Conservation (phyloP, 1,140 invertebrate species). For the Papilio dardanus region DNA sequence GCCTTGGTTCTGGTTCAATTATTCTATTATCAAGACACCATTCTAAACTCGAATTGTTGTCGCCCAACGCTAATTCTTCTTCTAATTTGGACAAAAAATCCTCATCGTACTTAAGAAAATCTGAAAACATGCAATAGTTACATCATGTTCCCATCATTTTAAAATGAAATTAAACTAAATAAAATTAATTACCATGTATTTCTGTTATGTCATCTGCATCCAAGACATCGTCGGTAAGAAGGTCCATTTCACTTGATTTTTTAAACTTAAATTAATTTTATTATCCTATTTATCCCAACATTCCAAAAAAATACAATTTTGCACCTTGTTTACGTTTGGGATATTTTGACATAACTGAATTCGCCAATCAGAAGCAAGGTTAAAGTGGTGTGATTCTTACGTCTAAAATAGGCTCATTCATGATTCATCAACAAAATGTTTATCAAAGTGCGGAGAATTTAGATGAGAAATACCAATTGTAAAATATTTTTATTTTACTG, state of each 20-base stretch:
- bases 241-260: conserved; percentile 56
- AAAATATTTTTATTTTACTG: neutral
- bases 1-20: conserved; percentile 53
- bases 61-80: conserved; percentile 65
- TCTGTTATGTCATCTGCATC: conserved; percentile 74
- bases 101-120: conserved; percentile 76
- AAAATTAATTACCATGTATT: conserved; percentile 64
- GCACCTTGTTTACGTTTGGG: conserved; percentile 67
- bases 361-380: conserved; percentile 61
- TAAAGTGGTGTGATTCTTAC: conserved; percentile 71
- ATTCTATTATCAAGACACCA: conserved; percentile 62
- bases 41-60: conserved; percentile 56
- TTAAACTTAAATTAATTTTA: conserved; percentile 6
- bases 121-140: conserved; percentile 53
- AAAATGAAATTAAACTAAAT: conserved; percentile 8
- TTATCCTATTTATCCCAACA: neutral
- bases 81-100: conserved; percentile 78
- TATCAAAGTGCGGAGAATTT: neutral
- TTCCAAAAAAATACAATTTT: conserved; percentile 36
- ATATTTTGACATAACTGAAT: conserved; percentile 66
- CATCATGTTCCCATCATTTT: conserved; percentile 19
- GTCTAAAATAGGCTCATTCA: conserved; percentile 47
- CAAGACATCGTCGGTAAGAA: conserved; percentile 71
- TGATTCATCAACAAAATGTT: conserved; percentile 12
- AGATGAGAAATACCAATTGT: neutral